Evolutionary conservation across 2,888 invertebrate genomes (phyloP).

Genomic region (Andrena minutula): DNA sequence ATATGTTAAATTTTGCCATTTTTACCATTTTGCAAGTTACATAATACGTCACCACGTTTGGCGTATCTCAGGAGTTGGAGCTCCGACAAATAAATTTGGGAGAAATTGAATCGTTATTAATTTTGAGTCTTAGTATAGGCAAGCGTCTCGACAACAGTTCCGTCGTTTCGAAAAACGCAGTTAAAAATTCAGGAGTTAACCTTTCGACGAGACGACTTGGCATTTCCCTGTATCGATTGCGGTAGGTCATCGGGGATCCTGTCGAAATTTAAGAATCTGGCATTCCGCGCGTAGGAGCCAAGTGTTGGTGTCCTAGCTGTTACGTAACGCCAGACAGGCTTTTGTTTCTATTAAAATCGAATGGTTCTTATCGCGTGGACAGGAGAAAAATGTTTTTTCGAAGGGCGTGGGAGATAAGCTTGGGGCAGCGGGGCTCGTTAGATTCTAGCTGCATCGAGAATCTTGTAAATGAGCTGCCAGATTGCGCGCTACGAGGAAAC

Average conservation of each 20-base stretch:
- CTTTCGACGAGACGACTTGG: slow-evolving; percentile 9
- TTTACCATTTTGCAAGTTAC: no score
- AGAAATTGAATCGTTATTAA: neutral
- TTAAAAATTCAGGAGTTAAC: slow-evolving; percentile 29
- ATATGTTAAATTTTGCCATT: no score
- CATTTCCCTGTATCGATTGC: slow-evolving; percentile 44
- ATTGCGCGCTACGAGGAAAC: slow-evolving; percentile 25
- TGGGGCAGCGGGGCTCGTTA: slow-evolving; percentile 44
- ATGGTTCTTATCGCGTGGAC: slow-evolving; percentile 9
- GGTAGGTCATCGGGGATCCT: slow-evolving; percentile 39
- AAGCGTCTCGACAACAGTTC: neutral
- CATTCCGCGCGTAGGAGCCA: neutral
- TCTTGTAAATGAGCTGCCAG: slow-evolving; percentile 57
- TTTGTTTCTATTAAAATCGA: slow-evolving; percentile 2
- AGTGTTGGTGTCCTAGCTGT: neutral
- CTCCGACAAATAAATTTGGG: no score
- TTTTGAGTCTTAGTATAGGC: neutral
- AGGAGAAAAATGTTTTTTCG: slow-evolving; percentile 6
- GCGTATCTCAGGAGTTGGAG: no score
- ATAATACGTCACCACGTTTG: no score
- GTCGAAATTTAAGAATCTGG: neutral
- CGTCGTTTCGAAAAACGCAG: neutral
- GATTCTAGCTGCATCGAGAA: slow-evolving; percentile 51
- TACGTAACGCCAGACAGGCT: neutral
- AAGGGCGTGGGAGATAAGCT: slow-evolving; percentile 21